Evolutionary conservation across 2,797 vertebrate genomes (phyloP).

Genomic region (Vespertilio murinus): DNA sequence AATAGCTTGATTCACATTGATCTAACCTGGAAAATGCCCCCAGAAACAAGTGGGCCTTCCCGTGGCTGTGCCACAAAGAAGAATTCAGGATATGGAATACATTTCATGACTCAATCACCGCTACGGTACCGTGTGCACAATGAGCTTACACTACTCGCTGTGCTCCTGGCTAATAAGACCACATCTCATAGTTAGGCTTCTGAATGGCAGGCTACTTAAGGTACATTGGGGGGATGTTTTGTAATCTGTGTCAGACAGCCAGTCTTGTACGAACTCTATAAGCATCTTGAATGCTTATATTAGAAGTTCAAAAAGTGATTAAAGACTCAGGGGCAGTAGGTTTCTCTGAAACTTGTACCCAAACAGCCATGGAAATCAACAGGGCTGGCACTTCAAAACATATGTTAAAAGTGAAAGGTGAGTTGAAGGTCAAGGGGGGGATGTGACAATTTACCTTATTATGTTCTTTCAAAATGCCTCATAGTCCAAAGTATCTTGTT

Average conservation of each 20-base stretch:
- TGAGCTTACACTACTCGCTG: not conserved
- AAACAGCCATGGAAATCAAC: conserved; percentile 79
- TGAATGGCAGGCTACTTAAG: not conserved
- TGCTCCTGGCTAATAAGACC: not conserved
- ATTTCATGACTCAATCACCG: not conserved
- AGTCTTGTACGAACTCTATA: not conserved
- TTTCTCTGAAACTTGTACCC: conserved; percentile 68
- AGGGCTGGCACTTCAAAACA: conserved; percentile 74
- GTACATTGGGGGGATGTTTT: not conserved
- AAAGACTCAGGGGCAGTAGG: conserved; percentile 48
- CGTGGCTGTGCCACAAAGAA: not conserved
- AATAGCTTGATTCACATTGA: conserved; percentile 22
- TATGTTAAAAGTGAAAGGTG: conserved; percentile 73
- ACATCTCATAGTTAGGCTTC: not conserved
- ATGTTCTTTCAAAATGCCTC: conserved; percentile 58
- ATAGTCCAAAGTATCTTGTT: conserved; percentile 66
- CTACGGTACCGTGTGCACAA: not conserved
- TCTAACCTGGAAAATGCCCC: not conserved
- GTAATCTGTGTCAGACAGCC: not conserved
- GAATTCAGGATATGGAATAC: not conserved
- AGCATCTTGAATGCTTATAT: conserved; percentile 45
- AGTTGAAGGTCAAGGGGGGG: conserved; percentile 55
- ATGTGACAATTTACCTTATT: conserved; percentile 50
- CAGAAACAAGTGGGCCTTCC: not conserved
- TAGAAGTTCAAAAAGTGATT: conserved; percentile 62